Evolutionary conservation across 1,140 invertebrate species (phyloP).

Genomic region (Tetramorium simillimum): DNA sequence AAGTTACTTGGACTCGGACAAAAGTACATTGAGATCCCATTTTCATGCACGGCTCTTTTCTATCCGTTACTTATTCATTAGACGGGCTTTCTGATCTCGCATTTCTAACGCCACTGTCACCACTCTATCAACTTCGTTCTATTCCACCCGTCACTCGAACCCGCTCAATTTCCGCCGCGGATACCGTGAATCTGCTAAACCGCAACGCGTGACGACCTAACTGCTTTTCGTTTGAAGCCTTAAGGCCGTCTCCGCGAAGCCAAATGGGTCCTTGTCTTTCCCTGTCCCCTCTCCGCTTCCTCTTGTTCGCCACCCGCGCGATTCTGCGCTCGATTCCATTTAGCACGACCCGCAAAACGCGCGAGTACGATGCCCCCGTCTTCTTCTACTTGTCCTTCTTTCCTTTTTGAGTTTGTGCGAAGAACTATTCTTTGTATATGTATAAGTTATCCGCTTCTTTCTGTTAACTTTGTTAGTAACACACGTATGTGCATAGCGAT

Average conservation of each 20-base stretch:
- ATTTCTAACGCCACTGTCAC: slow-evolving; percentile 9
- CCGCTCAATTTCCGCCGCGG: slow-evolving; percentile 76
- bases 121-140: slow-evolving; percentile 56
- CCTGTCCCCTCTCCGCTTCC: slow-evolving; percentile 29
- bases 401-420: background rate
- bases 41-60: background rate
- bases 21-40: background rate
- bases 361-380: slow-evolving; percentile 46
- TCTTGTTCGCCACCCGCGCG: slow-evolving; percentile 47
- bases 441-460: background rate
- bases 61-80: slow-evolving; percentile 18
- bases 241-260: slow-evolving; percentile 64
- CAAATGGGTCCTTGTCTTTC: slow-evolving; percentile 44
- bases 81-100: background rate
- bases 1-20: background rate
- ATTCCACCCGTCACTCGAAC: slow-evolving; percentile 62
- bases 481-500: background rate
- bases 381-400: slow-evolving; percentile 11
- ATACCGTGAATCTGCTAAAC: slow-evolving; percentile 71
- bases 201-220: slow-evolving; percentile 80
- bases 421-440: background rate
- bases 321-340: slow-evolving; percentile 62
- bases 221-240: slow-evolving; percentile 81
- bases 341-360: slow-evolving; percentile 58
- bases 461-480: background rate